Evolutionary conservation across 2,113 vertebrate species (phyloP).

Genomic region (Heterotis niloticus): DNA sequence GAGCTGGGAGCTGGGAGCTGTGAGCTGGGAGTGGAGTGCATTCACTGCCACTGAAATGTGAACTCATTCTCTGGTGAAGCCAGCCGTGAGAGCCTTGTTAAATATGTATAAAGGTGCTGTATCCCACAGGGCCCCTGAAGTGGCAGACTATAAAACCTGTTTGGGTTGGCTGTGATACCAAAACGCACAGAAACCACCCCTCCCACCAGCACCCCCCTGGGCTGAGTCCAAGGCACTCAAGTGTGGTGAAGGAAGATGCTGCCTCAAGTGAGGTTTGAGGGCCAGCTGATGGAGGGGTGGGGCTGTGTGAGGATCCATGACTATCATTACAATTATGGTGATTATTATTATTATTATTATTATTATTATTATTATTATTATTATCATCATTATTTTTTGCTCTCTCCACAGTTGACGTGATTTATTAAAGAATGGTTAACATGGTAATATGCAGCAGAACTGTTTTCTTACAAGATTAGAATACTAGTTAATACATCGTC

Average conservation of each 20-base stretch:
- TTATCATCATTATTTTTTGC: constrained; percentile 54
- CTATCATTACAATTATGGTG: neutral
- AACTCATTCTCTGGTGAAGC: constrained; percentile 45
- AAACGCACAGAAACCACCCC: constrained; percentile 21
- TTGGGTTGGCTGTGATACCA: constrained; percentile 57
- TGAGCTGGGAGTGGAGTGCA: neutral
- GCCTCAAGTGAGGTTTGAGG: constrained; percentile 1
- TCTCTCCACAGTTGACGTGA: constrained; percentile 40
- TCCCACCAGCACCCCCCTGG: neutral
- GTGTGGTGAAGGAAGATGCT: neutral
- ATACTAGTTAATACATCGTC: neutral
- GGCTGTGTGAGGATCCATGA: constrained; percentile 39
- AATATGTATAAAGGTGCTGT: constrained; percentile 45
- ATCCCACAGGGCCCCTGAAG: constrained; percentile 48
- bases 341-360: constrained; percentile 51
- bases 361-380: constrained; percentile 55
- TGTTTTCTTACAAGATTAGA: neutral
- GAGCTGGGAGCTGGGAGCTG: constrained; percentile 1
- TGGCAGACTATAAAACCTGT: constrained; percentile 64
- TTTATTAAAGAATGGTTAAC: neutral
- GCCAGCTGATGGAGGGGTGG: constrained; percentile 31
- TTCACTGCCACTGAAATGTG: constrained; percentile 35
- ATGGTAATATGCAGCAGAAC: neutral
- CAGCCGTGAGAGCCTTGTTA: constrained; percentile 49
- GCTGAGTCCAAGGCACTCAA: constrained; percentile 8